Evolutionary conservation across 1,140 invertebrate species (phyloP).

Genomic region (Drosophila tani): DNA sequence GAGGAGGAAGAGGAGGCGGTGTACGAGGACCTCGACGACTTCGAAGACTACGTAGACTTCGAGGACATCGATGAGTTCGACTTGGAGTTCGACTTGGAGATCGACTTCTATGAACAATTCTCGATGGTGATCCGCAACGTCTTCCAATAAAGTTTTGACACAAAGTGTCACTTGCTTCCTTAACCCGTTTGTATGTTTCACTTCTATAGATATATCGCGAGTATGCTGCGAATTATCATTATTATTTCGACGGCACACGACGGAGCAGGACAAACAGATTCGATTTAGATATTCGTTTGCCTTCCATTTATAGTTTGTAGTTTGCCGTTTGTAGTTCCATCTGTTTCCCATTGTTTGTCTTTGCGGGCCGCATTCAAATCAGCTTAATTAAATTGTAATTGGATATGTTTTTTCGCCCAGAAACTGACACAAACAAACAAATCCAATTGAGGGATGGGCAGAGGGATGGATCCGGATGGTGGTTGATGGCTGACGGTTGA

Average conservation of each 20-base stretch:
- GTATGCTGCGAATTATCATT: neutral
- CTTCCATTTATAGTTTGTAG: constrained; percentile 31
- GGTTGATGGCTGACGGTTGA: constrained; percentile 41
- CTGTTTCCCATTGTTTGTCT: constrained; percentile 15
- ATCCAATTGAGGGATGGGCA: constrained; percentile 1
- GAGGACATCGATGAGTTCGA: too few relatives aligned
- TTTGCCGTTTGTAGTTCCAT: neutral
- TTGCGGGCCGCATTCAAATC: constrained; percentile 49
- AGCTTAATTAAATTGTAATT: constrained; percentile 80
- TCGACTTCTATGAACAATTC: too few relatives aligned
- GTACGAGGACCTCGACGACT: too few relatives aligned
- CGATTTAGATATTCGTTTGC: constrained; percentile 12
- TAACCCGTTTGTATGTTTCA: too few relatives aligned
- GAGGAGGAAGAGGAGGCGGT: too few relatives aligned
- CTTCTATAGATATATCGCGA: too few relatives aligned
- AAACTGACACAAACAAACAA: constrained; percentile 8
- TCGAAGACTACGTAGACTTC: too few relatives aligned
- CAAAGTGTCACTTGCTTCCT: too few relatives aligned
- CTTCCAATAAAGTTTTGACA: too few relatives aligned
- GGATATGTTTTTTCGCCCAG: constrained; percentile 53
- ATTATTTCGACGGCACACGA: neutral
- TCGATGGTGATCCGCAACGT: too few relatives aligned
- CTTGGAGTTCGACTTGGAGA: too few relatives aligned
- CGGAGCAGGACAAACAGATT: constrained; percentile 2
- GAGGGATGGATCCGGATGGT: constrained; percentile 4